Evolutionary conservation across 2,113 vertebrate species (phyloP).

Genomic region (Otis tarda): DNA sequence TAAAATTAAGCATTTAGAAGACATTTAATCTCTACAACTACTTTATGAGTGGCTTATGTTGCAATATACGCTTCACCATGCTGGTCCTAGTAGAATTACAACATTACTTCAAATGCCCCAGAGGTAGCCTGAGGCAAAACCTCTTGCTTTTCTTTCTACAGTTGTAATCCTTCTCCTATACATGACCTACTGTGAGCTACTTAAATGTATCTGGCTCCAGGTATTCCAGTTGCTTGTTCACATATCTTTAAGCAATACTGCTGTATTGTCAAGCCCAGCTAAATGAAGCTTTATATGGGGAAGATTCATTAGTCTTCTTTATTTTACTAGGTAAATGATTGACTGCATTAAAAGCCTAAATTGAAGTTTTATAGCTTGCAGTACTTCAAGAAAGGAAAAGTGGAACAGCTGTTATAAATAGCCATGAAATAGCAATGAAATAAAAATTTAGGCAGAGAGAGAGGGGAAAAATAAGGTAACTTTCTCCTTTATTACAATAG

Average conservation of each 20-base stretch:
- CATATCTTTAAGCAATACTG: neutral
- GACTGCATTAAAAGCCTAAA: constrained; percentile 11
- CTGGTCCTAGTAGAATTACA: neutral
- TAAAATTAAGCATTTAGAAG: constrained; percentile 58
- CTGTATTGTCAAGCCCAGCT: neutral
- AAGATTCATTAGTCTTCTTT: constrained; percentile 45
- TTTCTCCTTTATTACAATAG: neutral
- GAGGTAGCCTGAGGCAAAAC: constrained; percentile 34
- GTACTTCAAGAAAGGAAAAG: constrained; percentile 20
- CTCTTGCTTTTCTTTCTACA: neutral
- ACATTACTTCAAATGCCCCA: neutral
- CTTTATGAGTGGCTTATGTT: constrained; percentile 53
- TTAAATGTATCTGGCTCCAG: neutral
- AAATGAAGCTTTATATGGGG: neutral
- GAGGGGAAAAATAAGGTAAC: neutral
- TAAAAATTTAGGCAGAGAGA: constrained; percentile 15
- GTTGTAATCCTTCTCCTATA: constrained; percentile 19
- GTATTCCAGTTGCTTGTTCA: neutral
- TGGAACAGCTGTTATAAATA: constrained; percentile 55
- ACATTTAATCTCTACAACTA: constrained; percentile 51
- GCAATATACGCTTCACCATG: neutral
- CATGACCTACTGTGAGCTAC: neutral
- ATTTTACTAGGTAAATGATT: constrained; percentile 58
- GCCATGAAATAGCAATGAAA: constrained; percentile 19
- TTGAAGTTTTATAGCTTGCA: constrained; percentile 47